These are phyloP conservation scores for Carterocephalus palaemon DNA, from an alignment of 2,888 invertebrate species.

Conservation along the genomic window DNA sequence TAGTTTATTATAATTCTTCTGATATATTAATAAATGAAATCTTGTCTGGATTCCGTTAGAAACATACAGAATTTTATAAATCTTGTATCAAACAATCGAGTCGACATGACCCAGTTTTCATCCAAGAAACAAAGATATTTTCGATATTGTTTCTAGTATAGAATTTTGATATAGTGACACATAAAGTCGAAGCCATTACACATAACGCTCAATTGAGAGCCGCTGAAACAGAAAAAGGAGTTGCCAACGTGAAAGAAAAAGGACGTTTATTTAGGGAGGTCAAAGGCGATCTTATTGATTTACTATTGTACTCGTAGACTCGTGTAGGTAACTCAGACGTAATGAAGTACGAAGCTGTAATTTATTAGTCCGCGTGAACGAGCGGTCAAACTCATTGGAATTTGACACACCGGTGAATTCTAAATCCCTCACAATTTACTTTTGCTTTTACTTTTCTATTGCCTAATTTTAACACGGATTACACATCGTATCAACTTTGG, in stretches of 20 bases:
- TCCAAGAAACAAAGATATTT: constrained; percentile 6
- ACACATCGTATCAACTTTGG: too few relatives aligned
- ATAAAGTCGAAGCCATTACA: constrained; percentile 22
- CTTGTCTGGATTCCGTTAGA: background rate
- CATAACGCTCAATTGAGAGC: constrained; percentile 24
- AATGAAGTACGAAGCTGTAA: constrained; percentile 5
- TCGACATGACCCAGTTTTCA: constrained; percentile 1
- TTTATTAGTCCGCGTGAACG: constrained; percentile 1
- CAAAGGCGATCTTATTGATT: constrained; percentile 12
- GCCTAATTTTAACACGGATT: too few relatives aligned
- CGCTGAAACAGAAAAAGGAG: constrained; percentile 24
- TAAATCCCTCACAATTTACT: background rate
- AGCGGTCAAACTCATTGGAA: background rate
- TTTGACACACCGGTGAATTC: background rate
- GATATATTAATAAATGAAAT: too few relatives aligned
- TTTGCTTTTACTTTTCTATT: background rate
- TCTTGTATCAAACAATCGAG: too few relatives aligned
- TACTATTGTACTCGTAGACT: constrained; percentile 3
- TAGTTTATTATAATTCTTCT: too few relatives aligned
- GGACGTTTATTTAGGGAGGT: constrained; percentile 19
- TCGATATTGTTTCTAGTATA: constrained; percentile 11
- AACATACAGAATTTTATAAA: too few relatives aligned
- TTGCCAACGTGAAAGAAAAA: constrained; percentile 17
- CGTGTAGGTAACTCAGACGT: constrained; percentile 8
- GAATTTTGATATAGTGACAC: constrained; percentile 16